Evolutionary conservation across 2,888 invertebrate genomes (phyloP), one percentile per base, ranked within the genome.

Genomic region (Seladonia tumulorum): DNA sequence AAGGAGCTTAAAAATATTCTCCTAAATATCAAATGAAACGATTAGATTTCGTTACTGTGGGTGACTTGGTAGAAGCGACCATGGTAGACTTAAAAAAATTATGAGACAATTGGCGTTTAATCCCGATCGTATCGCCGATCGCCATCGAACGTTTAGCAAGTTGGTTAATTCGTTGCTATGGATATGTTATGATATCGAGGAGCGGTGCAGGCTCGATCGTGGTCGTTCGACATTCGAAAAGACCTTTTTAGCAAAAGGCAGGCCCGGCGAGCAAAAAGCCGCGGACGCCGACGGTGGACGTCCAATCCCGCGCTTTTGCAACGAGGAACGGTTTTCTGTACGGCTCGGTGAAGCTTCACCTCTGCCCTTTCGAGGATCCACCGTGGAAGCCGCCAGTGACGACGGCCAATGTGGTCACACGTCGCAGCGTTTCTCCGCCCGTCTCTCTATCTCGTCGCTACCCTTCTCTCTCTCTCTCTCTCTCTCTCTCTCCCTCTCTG

Each of bases 281-380:
- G 68, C 18, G 35, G 35, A 22, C 22, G 35, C 10, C 22, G 68
- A 10, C 68, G 68, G 63, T 63, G 63, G 68, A 68, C 42, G 70
- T 70, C 57, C 76, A 76, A 82, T 86, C 76, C 86, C 73, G 85
- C 86, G 87, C 76, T 82, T 90, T 88, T 82, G 87, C 82, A 79
- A 76, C 82, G 86, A 73, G 75, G 74, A 76, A 47, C 89, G 81
- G 75, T 88, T 87, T 87, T 77, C 82, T 73, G 87, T 71, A 79
- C 80, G 68, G 82, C 86, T 81, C 83, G 79, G 57, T 83, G 87
- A 81, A 89, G 80, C 81, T 83, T 90, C 89, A 90, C 90, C 90
- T 90, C 82, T 90, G 90, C 85, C 89, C 90, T 90, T 90, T 90
- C 87, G 89, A 82, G 84, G 88, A 88, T 88, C 85, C 84, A 83